Evolutionary conservation across 2,113 vertebrate species (phyloP), one percentile per base, ranked within the genome.

Genomic region (Ginglymostoma cirratum): DNA sequence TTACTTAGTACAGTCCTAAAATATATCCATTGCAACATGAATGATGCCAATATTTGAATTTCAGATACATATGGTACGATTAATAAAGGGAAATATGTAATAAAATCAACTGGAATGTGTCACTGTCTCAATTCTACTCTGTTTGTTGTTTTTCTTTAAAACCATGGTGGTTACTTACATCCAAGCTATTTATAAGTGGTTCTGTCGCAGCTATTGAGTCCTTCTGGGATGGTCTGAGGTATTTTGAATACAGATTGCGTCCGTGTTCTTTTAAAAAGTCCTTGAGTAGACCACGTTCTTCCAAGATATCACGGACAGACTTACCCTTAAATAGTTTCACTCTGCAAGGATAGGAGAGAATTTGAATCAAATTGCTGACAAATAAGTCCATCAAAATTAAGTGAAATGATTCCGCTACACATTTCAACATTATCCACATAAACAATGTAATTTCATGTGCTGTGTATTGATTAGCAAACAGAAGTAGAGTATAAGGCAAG

Each of bases 311-410:
- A 42, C 98, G 96, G 83, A 97, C 96, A 0, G 97, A 97, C 96
- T 97, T 98, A 24, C 97, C 98, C 96, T 97, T 98, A 83, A 97
- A 96, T 96, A 98, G 96, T 34, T 97, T 97, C 38, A 98, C 34
- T 96, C 98, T 98, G 96, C 19, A 61, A 45, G 45, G 65, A 96
- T 14, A 86, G 0, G 42, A 42, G 92, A 38, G 67, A 72, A 83
- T n/a, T 0, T 19, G 34, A 17, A 15, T 19, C 55, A 92, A 61
- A 30, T n/a, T 2, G 34, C 34, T 17, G n/a, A 4, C 17, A 66
- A 27, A n/a, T 7, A n/a, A 8, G 5, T 66, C 55, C 1, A 38
- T 66, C 55, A 34, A 34, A 89, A 89, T 89, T 30, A 45, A 85
- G n/a, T 21, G 5, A 45, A 23, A 45, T 45, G 48, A 85, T 89